Conservation (phyloP, 1,140 invertebrate genomes). For the Bombus superbus region DNA sequence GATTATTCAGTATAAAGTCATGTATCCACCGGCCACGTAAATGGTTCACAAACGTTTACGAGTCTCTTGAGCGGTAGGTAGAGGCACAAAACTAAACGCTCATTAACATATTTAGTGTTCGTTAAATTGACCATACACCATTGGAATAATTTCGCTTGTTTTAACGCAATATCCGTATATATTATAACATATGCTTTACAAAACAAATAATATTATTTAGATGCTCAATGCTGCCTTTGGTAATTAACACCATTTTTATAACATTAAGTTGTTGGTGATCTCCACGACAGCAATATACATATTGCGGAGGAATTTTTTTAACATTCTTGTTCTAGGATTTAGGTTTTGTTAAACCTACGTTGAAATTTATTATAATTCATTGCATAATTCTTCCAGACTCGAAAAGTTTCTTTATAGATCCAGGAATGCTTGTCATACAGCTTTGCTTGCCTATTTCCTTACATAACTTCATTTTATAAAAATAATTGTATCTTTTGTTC, state of each 20-base stretch:
- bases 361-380: neutral
- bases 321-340: neutral
- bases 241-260: neutral
- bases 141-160: neutral
- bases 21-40: neutral
- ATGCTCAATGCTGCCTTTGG: neutral
- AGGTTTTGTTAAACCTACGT: neutral
- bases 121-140: neutral
- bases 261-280: neutral
- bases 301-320: neutral
- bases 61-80: neutral
- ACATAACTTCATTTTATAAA: neutral
- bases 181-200: neutral
- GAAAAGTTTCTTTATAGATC: neutral
- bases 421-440: neutral
- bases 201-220: neutral
- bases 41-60: neutral
- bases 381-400: neutral
- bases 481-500: conserved; percentile 51
- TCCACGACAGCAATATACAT: neutral
- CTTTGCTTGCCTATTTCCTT: neutral
- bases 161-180: neutral
- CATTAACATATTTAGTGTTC: neutral
- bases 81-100: neutral
- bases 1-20: neutral